These are phyloP conservation scores for Diplolepis rosae DNA, from an alignment of 2,888 invertebrate species.

Conservation along the genomic window DNA sequence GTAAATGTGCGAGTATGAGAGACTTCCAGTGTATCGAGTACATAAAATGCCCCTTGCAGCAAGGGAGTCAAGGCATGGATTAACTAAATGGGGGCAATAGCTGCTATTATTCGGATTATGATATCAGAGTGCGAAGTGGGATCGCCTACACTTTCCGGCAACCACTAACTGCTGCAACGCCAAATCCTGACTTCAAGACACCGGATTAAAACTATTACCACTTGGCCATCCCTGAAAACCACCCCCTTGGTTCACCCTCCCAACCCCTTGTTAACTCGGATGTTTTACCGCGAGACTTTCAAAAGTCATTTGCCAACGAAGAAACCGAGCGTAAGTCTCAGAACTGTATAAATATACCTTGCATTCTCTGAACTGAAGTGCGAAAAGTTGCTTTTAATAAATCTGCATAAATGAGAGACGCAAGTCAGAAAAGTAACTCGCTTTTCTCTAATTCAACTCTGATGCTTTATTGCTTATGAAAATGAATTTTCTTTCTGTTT, in stretches of 20 bases:
- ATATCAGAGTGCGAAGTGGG: constrained; percentile 73
- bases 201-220: constrained; percentile 73
- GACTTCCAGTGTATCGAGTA: constrained; percentile 47
- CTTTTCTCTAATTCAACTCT: constrained; percentile 28
- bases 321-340: constrained; percentile 19
- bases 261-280: constrained; percentile 16
- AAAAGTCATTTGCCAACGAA: constrained; percentile 30
- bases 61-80: constrained; percentile 60
- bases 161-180: constrained; percentile 69
- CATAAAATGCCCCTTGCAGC: constrained; percentile 47
- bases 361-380: constrained; percentile 23
- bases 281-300: constrained; percentile 31
- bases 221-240: constrained; percentile 56
- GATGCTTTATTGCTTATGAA: constrained; percentile 29
- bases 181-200: constrained; percentile 73
- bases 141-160: constrained; percentile 66
- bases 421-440: constrained; percentile 28
- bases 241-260: constrained; percentile 41
- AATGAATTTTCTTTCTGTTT: constrained; percentile 7
- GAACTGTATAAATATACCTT: constrained; percentile 29
- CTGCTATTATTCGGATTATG: constrained; percentile 74
- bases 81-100: constrained; percentile 74
- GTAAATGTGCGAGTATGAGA: background rate
- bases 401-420: constrained; percentile 30
- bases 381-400: constrained; percentile 28